phyloP scores from a whole-genome alignment of 2,113 vertebrate genomes.

The Halichoerus grypus region DNA sequence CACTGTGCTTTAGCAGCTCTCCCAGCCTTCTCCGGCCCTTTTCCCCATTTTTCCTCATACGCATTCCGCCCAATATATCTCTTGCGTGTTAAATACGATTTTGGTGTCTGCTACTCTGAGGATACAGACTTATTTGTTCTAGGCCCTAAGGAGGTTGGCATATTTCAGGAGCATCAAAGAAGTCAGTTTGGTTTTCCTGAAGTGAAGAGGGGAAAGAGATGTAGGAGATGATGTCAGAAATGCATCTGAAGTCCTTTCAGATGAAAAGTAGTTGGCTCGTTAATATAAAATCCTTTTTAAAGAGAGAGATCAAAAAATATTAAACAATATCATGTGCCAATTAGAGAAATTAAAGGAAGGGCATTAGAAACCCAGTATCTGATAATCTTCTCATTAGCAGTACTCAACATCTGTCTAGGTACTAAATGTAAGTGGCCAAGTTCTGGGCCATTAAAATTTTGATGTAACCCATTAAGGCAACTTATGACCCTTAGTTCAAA shows the following conservation, averaged over 20 bases:
- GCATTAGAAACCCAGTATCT: constrained; percentile 35
- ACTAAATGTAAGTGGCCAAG: constrained; percentile 80
- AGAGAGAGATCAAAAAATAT: neutral
- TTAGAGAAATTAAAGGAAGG: constrained; percentile 58
- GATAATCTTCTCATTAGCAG: constrained; percentile 74
- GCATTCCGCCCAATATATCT: neutral
- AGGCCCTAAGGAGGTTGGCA: neutral
- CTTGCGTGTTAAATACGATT: neutral
- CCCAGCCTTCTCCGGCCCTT: no score
- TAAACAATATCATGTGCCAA: constrained; percentile 44
- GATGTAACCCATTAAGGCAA: constrained; percentile 76
- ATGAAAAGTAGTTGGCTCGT: constrained; percentile 8
- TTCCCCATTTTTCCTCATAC: neutral
- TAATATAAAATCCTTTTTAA: neutral
- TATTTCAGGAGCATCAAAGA: neutral
- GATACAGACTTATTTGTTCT: neutral
- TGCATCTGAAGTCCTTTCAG: neutral
- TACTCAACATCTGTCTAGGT: constrained; percentile 78
- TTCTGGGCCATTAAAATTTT: constrained; percentile 82
- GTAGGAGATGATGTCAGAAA: neutral
- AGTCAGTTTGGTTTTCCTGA: neutral
- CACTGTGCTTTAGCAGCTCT: neutral
- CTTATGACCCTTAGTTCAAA: constrained; percentile 77
- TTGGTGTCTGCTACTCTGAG: neutral
- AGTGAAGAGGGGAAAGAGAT: neutral